Evolutionary conservation across 1,140 invertebrate species (phyloP).

Genomic region (Proales similis): DNA sequence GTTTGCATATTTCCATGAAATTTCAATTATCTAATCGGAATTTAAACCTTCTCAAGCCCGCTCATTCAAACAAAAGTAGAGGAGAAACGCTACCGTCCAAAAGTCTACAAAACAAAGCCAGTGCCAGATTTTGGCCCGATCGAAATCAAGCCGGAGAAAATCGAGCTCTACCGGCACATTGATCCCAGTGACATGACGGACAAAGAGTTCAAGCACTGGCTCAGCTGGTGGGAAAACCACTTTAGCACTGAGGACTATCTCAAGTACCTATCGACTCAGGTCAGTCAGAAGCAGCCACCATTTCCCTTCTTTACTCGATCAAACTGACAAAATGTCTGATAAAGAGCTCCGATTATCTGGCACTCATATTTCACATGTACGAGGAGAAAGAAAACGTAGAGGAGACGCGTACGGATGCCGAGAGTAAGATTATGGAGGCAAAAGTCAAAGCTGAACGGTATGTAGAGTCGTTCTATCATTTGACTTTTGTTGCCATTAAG

Average conservation of each 20-base stretch:
- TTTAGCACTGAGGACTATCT: constrained; percentile 51
- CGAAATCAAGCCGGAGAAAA: constrained; percentile 36
- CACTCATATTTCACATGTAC: constrained; percentile 51
- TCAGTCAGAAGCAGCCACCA: constrained; percentile 37
- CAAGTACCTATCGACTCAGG: constrained; percentile 51
- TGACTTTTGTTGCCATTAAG: background rate
- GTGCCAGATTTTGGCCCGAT: background rate
- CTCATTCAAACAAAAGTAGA: background rate
- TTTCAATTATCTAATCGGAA: too few species aligned
- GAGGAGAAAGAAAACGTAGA: constrained; percentile 39
- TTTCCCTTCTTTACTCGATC: too few species aligned
- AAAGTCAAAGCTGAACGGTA: constrained; percentile 24
- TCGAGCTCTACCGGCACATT: constrained; percentile 30
- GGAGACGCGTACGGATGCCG: background rate
- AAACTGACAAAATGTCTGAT: constrained; percentile 32
- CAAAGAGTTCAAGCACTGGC: constrained; percentile 41
- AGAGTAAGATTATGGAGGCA: background rate
- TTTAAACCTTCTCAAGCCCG: constrained; percentile 6
- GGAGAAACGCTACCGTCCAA: background rate
- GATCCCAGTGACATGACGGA: constrained; percentile 19
- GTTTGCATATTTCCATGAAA: too few species aligned
- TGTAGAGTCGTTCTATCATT: background rate
- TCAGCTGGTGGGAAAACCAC: constrained; percentile 51
- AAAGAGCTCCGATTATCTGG: constrained; percentile 51
- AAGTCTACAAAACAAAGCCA: background rate